Evolutionary conservation across 2,888 invertebrate species (phyloP).

Genomic region (Seira musarum): DNA sequence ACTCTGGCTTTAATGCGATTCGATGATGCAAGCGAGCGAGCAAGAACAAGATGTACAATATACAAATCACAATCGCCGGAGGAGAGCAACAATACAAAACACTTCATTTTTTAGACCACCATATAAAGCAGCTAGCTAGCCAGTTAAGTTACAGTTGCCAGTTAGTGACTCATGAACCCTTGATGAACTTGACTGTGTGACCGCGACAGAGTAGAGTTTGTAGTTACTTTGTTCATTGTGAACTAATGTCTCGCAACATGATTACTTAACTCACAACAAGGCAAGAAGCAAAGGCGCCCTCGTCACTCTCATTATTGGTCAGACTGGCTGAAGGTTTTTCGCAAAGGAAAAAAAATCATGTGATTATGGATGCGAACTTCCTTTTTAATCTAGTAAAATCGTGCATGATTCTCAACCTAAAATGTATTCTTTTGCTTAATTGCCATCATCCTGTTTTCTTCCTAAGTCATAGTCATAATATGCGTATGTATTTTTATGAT

Average conservation of each 20-base stretch:
- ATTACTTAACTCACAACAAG: not conserved
- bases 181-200: slow-evolving; percentile 5
- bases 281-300: not conserved
- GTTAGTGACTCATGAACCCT: not conserved
- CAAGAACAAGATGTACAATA: not conserved
- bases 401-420: too few species aligned
- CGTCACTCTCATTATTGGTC: not conserved
- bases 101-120: not conserved
- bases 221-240: not conserved
- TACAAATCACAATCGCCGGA: not conserved
- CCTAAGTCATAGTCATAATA: too few species aligned
- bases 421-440: too few species aligned
- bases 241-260: not conserved
- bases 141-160: too few species aligned
- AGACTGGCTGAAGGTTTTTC: not conserved
- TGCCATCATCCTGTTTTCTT: too few species aligned
- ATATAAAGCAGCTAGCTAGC: too few species aligned
- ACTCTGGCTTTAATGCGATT: not conserved
- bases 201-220: not conserved
- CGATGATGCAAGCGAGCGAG: not conserved
- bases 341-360: not conserved
- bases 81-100: not conserved
- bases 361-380: too few species aligned
- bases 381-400: too few species aligned
- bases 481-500: too few species aligned